phyloP scores from a whole-genome alignment of 2,888 invertebrate species.

The Koerneria pararmatus region DNA sequence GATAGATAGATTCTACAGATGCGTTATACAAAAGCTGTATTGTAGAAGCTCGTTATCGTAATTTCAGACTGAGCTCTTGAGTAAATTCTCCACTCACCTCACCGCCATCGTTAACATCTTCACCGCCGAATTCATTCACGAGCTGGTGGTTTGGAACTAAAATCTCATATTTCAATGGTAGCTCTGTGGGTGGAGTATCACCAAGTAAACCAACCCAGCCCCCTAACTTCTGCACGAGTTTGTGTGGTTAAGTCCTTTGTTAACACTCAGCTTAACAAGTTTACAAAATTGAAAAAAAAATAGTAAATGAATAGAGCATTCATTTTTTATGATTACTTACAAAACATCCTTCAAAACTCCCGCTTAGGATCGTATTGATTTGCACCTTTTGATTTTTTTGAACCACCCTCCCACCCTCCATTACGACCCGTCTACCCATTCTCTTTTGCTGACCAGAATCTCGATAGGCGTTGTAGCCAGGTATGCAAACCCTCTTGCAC shows the following conservation, averaged over 20 bases:
- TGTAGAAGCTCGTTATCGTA: too few relatives aligned
- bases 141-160: slow-evolving; percentile 54
- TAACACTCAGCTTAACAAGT: too few relatives aligned
- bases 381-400: too few relatives aligned
- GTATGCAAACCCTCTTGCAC: slow-evolving; percentile 61
- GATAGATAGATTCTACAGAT: background rate
- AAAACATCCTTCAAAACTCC: too few relatives aligned
- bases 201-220: background rate
- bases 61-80: too few relatives aligned
- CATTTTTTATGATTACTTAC: too few relatives aligned
- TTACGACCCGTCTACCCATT: background rate
- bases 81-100: slow-evolving; percentile 26
- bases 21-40: too few relatives aligned
- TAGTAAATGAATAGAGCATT: too few relatives aligned
- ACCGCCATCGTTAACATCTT: slow-evolving; percentile 46
- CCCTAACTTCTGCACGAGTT: background rate
- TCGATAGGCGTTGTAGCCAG: slow-evolving; percentile 49
- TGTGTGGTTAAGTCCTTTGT: background rate
- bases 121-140: slow-evolving; percentile 45
- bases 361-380: too few relatives aligned
- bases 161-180: slow-evolving; percentile 21
- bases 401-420: slow-evolving; percentile 1
- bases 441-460: slow-evolving; percentile 38
- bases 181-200: background rate
- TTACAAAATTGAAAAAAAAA: too few relatives aligned